Evolutionary conservation across 1,140 invertebrate genomes (phyloP), one percentile per base, ranked within the genome.

Genomic region (Saxidomus purpurata): DNA sequence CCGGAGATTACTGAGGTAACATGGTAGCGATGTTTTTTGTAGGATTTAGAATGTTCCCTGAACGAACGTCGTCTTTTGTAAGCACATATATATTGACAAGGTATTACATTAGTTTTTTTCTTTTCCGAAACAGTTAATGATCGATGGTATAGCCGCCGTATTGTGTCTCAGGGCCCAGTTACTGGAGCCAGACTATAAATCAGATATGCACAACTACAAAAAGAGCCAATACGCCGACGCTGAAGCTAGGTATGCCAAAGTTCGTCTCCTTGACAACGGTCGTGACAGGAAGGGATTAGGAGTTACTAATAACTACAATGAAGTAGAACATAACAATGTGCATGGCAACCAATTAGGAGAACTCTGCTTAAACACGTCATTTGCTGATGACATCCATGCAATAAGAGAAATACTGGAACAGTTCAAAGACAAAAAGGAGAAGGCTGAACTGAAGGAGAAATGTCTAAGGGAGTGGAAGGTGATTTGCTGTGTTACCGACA

Each of bases 401-500:
- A 94, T 94, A 52, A 81, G 91, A 83, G 90, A 92, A n/a, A 90
- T 93, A 34, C 61, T 94, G 34, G 90, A 92, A 77, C 88, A 90
- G 25, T 82, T 92, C 83, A 81, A 91, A 25, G 92, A 93, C 13
- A 91, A 91, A 79, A 69, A 87, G 52, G 63, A 47, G 13, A 85
- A 92, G 34, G 89, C 84, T 36, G 94, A 94, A 47, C 79, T 92
- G 22, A 90, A 91, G 52, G 93, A 94, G 43, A 90, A 91, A 88
- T 90, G 91, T 15, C 69, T 93, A 15, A 81, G 90, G 59, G 95
- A 96, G 87, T 96, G 96, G 96, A 91, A 94, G 71, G 90, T 94
- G 22, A 94, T 96, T 9, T 95, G 95, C 11, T 94, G 95, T 63
- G 94, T 95, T 22, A 90, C 95, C 6, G 96, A 96, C 84, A 88